Percentiles rank a stretch among this genome's conserved stretches.
Evolutionary conservation across 30 jellyfish, hydroid and myxozoan genomes (phyloP).

Genomic region (Mastigias papua): DNA sequence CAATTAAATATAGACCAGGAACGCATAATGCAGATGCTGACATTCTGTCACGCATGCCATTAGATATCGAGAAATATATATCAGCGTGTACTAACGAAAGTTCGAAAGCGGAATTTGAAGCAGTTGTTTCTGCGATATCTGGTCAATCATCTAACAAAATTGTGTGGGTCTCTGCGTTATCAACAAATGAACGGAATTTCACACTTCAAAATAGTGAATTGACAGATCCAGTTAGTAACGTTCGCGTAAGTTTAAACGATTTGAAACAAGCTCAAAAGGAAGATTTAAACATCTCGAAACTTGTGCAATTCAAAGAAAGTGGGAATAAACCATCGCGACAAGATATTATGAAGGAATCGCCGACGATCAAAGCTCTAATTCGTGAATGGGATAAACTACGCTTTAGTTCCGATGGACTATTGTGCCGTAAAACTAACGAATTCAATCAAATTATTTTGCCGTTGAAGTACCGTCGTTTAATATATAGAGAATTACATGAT

Average conservation of each 20-base stretch:
- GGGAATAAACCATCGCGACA: slow-evolving; percentile 6
- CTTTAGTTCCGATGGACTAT: slow-evolving; percentile 15
- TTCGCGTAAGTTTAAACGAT: neutral
- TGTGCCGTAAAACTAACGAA: slow-evolving; percentile 14
- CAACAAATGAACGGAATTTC: neutral
- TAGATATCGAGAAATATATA: slow-evolving; percentile 2
- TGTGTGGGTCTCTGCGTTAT: slow-evolving; percentile 30
- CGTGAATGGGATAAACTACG: slow-evolving; percentile 5
- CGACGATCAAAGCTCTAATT: neutral
- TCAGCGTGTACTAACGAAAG: slow-evolving; percentile 16
- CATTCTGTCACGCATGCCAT: slow-evolving; percentile 60
- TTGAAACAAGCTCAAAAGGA: slow-evolving; percentile 25
- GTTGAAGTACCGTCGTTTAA: neutral
- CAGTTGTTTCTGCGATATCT: slow-evolving; percentile 41
- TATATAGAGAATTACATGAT: slow-evolving; percentile 21
- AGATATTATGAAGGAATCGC: neutral
- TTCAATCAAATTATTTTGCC: slow-evolving; percentile 39
- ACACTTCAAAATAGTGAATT: neutral
- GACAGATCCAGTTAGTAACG: neutral
- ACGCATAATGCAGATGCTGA: slow-evolving; percentile 48
- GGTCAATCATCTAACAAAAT: neutral
- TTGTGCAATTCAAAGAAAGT: slow-evolving; percentile 11
- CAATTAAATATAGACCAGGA: slow-evolving; percentile 61
- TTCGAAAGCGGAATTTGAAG: slow-evolving; percentile 30
- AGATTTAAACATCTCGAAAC: slow-evolving; percentile 14